phyloP scores from a whole-genome alignment of 2,113 vertebrate genomes.

The Gulo gulo region DNA sequence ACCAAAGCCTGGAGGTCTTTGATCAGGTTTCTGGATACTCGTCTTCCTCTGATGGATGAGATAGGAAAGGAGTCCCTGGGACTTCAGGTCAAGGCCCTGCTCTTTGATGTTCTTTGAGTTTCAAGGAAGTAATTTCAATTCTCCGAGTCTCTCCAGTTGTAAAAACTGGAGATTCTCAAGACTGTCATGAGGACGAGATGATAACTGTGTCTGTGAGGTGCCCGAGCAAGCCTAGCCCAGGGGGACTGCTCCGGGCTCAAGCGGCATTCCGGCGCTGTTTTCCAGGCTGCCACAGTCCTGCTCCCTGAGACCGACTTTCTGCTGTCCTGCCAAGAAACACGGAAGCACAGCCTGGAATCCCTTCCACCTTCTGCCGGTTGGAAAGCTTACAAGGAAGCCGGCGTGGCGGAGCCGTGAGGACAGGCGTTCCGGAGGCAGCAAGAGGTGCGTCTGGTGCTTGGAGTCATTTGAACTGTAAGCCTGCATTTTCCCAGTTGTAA shows the following conservation, averaged over 20 bases:
- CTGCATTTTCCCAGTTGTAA: neutral
- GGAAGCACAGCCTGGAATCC: neutral
- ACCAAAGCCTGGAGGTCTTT: neutral
- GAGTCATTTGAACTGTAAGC: neutral
- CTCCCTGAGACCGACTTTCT: neutral
- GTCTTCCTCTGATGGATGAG: neutral
- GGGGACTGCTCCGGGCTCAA: neutral
- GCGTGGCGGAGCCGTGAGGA: rapidly evolving
- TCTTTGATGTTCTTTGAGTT: neutral
- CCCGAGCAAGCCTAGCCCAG: neutral
- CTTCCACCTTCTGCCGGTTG: neutral
- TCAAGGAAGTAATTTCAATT: neutral
- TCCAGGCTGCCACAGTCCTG: neutral
- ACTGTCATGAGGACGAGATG: neutral
- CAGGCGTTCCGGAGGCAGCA: neutral
- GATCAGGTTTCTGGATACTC: neutral
- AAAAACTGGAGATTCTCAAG: neutral
- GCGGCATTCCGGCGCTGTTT: neutral
- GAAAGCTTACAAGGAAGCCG: neutral
- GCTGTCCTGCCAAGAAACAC: rapidly evolving
- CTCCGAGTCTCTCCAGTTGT: neutral
- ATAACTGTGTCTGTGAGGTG: neutral
- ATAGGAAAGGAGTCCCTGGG: neutral
- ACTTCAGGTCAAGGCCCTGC: neutral
- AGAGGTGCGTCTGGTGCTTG: neutral